These are phyloP conservation scores for Panthera leo DNA, from an alignment of 2,113 vertebrate species.

Conservation along the genomic window DNA sequence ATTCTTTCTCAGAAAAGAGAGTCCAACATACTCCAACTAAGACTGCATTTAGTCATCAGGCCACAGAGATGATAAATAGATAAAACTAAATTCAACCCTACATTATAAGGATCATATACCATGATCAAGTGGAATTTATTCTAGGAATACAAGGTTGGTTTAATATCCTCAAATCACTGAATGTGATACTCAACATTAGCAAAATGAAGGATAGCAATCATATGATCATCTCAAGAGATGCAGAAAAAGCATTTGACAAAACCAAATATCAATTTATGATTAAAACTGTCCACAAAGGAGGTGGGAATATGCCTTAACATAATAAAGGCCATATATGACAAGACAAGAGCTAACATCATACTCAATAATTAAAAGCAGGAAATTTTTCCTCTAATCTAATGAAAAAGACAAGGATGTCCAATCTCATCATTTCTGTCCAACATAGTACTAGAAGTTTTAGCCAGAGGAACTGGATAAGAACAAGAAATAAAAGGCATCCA, in stretches of 20 bases:
- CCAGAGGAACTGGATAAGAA: not conserved
- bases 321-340: not conserved
- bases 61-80: not conserved
- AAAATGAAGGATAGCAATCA: not conserved
- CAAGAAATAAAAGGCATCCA: not conserved
- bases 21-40: not conserved
- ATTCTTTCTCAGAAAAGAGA: not conserved
- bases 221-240: not conserved
- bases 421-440: not conserved
- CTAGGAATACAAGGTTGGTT: not conserved
- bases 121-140: not conserved
- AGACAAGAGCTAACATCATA: not conserved
- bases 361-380: not conserved
- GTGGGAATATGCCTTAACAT: not conserved
- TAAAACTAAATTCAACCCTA: not conserved
- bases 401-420: not conserved
- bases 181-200: not conserved
- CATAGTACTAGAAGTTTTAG: not conserved
- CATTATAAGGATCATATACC: not conserved
- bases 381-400: not conserved
- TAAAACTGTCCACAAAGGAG: not conserved
- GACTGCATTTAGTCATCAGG: not conserved
- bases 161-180: not conserved
- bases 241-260: not conserved
- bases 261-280: not conserved